These are phyloP conservation scores for Echiichthys vipera DNA, from an alignment of 2,797 vertebrate genomes.

Conservation along the genomic window DNA sequence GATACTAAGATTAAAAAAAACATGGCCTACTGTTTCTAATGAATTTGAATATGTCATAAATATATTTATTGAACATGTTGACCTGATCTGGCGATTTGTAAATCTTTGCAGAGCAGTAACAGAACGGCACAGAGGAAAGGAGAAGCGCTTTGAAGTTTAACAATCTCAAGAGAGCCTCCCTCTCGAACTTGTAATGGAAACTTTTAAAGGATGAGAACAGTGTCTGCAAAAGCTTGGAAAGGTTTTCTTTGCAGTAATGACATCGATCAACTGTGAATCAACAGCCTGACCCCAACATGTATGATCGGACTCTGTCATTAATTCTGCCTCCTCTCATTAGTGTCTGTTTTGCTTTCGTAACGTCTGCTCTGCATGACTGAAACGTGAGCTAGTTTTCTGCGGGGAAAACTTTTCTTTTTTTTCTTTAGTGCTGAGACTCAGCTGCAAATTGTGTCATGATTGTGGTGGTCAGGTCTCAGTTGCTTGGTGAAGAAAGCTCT, in stretches of 20 bases:
- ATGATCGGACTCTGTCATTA: constrained; percentile 15
- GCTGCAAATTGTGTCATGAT: constrained; percentile 47
- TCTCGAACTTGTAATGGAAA: constrained; percentile 4
- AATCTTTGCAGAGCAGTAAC: background rate
- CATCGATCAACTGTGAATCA: constrained; percentile 3
- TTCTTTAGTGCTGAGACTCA: constrained; percentile 2
- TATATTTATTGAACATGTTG: background rate
- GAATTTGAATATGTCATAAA: background rate
- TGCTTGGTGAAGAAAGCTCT: constrained; percentile 43
- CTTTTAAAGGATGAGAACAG: background rate
- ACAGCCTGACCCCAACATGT: constrained; percentile 3
- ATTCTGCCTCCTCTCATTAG: constrained; percentile 34
- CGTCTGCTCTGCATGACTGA: constrained; percentile 32
- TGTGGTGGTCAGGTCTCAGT: constrained; percentile 51
- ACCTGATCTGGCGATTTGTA: background rate
- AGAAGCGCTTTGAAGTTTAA: background rate
- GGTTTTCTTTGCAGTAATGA: background rate
- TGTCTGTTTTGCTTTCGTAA: constrained; percentile 50
- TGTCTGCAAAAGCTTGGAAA: constrained; percentile 1
- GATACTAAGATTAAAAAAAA: background rate
- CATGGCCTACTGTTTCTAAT: background rate
- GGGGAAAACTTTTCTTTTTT: background rate
- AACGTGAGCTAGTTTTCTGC: constrained; percentile 46
- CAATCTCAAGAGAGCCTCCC: background rate
- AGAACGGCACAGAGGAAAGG: background rate